Conservation (phyloP, 1,140 invertebrate species). For the Brachionus manjavacas region DNA sequence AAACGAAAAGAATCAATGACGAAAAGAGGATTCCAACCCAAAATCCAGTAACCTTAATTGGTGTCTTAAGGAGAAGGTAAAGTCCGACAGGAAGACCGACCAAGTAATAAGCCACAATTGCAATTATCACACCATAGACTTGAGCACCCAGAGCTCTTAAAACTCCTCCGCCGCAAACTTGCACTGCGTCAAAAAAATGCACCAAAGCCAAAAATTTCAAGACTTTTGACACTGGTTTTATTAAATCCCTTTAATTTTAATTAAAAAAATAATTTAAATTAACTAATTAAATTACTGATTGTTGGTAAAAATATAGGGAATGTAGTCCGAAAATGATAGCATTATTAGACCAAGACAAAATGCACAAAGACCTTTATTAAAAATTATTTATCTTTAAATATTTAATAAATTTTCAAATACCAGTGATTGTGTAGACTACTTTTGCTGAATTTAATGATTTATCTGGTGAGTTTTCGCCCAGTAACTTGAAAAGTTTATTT, state of each 20-base stretch:
- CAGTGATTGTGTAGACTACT: not conserved
- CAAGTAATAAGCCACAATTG: conserved; percentile 3
- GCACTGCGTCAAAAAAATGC: conserved; percentile 13
- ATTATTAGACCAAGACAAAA: not conserved
- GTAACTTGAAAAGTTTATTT: not conserved
- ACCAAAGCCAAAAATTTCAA: not conserved
- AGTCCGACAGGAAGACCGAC: not conserved
- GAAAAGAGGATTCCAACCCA: not conserved
- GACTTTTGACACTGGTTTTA: not conserved
- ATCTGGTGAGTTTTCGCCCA: not conserved
- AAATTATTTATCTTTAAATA: not conserved
- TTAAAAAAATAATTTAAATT: not conserved
- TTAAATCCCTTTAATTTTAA: not conserved
- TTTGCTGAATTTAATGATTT: conserved; percentile 7
- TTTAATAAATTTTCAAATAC: not conserved
- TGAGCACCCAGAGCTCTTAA: not conserved
- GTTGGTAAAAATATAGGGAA: conserved; percentile 3
- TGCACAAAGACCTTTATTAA: not conserved
- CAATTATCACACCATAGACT: not conserved
- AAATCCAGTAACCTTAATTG: not conserved
- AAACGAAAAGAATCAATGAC: not conserved
- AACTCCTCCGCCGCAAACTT: not conserved
- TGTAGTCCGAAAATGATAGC: not conserved
- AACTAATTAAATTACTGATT: not conserved
- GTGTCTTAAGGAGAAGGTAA: not conserved